phyloP scores from a whole-genome alignment of 2,113 vertebrate genomes.

The Capra hircus region DNA sequence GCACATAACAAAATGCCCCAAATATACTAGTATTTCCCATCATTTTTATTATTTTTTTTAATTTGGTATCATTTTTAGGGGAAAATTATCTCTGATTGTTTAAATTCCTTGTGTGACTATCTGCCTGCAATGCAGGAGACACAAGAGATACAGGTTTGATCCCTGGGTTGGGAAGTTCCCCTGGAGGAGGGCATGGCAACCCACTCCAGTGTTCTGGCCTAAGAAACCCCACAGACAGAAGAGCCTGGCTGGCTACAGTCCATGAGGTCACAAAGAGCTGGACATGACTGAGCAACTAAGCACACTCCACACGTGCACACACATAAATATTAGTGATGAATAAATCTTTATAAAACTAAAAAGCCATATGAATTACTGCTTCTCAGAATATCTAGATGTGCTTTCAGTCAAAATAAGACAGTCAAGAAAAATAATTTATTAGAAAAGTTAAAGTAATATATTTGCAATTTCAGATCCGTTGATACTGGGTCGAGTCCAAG shows the following conservation, averaged over 20 bases:
- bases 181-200: neutral
- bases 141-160: neutral
- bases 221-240: rapidly evolving
- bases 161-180: neutral
- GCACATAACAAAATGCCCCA: neutral
- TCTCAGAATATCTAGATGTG: neutral
- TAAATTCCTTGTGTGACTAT: neutral
- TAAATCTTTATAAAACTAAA: neutral
- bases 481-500: neutral
- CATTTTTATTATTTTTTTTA: neutral
- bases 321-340: neutral
- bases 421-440: neutral
- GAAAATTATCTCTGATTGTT: neutral
- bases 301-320: neutral
- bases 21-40: neutral
- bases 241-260: neutral
- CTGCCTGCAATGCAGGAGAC: neutral
- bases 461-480: neutral
- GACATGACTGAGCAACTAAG: neutral
- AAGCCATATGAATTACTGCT: neutral
- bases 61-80: neutral
- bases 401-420: neutral
- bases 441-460: neutral
- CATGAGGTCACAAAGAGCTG: neutral
- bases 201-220: neutral